Evolutionary conservation across 2,888 invertebrate genomes (phyloP).

Genomic region (Apoderus coryli): DNA sequence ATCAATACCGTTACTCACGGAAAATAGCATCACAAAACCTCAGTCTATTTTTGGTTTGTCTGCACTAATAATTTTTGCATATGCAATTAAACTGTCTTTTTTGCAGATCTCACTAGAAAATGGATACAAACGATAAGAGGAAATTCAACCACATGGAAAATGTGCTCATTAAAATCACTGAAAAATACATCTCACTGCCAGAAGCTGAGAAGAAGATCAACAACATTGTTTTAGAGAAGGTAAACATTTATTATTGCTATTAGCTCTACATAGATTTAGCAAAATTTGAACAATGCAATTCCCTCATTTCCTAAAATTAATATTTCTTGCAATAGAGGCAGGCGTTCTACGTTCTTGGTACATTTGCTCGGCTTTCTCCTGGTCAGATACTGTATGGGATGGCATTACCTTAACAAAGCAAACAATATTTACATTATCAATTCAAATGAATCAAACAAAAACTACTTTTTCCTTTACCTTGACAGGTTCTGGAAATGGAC

Average conservation of each 20-base stretch:
- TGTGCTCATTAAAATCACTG: constrained; percentile 18
- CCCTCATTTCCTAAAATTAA: too few species aligned
- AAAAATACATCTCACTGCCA: constrained; percentile 16
- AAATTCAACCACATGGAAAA: constrained; percentile 20
- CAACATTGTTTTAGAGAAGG: constrained; percentile 15
- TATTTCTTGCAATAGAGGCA: constrained; percentile 14
- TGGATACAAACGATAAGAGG: constrained; percentile 11
- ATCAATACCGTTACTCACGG: too few species aligned
- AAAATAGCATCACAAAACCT: too few species aligned
- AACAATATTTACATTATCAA: not conserved
- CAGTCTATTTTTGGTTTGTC: too few species aligned
- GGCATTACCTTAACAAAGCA: constrained; percentile 26
- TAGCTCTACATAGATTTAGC: too few species aligned
- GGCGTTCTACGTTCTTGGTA: constrained; percentile 22
- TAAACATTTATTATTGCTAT: too few species aligned
- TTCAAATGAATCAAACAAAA: too few species aligned
- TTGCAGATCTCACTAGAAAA: constrained; percentile 8
- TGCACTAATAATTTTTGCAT: too few species aligned
- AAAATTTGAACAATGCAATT: too few species aligned
- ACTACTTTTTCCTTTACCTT: too few species aligned
- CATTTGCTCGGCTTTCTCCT: constrained; percentile 30
- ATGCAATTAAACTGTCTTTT: constrained; percentile 6
- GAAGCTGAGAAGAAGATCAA: constrained; percentile 17
- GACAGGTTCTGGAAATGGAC: constrained; percentile 30
- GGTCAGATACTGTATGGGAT: constrained; percentile 28